A percentile compares a stretch with the other conserved stretches of the same genome.
phyloP scores from a whole-genome alignment of 2,888 invertebrate species.

The Pseudanteris insignis region DNA sequence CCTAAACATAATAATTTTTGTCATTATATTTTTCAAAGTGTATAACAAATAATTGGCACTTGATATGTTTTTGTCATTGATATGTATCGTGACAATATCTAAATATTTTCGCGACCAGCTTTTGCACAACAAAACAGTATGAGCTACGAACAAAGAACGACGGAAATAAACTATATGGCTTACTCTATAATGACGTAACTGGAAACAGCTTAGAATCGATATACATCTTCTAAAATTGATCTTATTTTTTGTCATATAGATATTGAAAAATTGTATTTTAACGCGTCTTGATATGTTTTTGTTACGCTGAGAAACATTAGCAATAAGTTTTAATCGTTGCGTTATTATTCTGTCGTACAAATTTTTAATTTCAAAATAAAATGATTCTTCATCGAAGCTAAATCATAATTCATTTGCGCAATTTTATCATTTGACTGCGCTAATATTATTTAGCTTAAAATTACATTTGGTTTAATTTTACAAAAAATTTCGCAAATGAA shows the following conservation, averaged over 20 bases:
- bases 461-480: no score
- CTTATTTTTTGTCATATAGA: conserved; percentile 32
- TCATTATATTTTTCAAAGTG: no score
- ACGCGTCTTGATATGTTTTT: conserved; percentile 21
- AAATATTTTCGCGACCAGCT: conserved; percentile 12
- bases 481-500: no score
- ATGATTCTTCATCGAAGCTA: no score
- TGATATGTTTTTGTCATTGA: conserved; percentile 12
- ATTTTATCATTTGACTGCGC: no score
- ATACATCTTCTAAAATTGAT: conserved; percentile 43
- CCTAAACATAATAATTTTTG: no score
- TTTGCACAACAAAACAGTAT: conserved; percentile 15
- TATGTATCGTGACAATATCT: conserved; percentile 7
- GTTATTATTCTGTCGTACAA: conserved; percentile 16
- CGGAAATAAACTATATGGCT: conserved; percentile 9
- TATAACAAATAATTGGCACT: conserved; percentile 23
- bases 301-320: conserved; percentile 34
- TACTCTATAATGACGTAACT: conserved; percentile 16
- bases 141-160: conserved; percentile 7
- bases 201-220: conserved; percentile 36
- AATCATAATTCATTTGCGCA: no score
- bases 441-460: no score
- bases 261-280: conserved; percentile 36
- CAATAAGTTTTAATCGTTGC: no score
- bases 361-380: no score